Base-by-base conservation (phyloP, 2,797 vertebrate genomes). In the Bufotes viridis region DNA sequence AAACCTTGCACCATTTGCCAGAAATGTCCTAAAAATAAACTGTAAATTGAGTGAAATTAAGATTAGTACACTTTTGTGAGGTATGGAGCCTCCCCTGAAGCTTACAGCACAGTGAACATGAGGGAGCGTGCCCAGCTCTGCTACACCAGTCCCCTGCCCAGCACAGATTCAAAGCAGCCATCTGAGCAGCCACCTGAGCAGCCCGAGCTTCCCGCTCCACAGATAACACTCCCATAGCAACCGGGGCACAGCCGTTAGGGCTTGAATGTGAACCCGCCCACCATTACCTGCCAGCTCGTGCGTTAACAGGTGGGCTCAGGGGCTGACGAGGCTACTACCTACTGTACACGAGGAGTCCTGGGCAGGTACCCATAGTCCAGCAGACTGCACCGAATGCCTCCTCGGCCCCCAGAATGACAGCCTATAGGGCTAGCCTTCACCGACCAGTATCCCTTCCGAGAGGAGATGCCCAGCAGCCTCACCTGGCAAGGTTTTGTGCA, bases 401-500 rank as follows among this genome's bases (percentile, higher is more conserved):
- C 67, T 1, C 63, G 11, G n/a, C 22, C 12, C 58, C 14, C 58
- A 15, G 58, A 5, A 60, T 60, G 58, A 18, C 58, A 60, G 58
- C 13, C 58, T 60, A 58, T 58, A 14, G 57, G 57, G 12, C 57
- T 58, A 14, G 58, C 58, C 12, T 8, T 20, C 70, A 17, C 18
- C 42, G 42, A 1, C 34, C 26, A 60, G 11, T 22, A 18, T 61
- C 57, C 57, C 26, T 2, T 1, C 17, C n/a, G 15, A 17, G 11
- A 17, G 6, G 20, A 65, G 80, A 82, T 69, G 63, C 42, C 81
- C n/a, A 4, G 53, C 15, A 20, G 63, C 78, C 88, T 87, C 92
- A 94, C 93, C 93, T 93, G 93, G 89, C 91, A 93, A 87, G 67
- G 92, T 92, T 91, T 93, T 94, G 92, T 94, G 93, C 89, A 88